Evolutionary conservation across 2,888 invertebrate genomes (phyloP).

Genomic region (Platypus cylindrus): DNA sequence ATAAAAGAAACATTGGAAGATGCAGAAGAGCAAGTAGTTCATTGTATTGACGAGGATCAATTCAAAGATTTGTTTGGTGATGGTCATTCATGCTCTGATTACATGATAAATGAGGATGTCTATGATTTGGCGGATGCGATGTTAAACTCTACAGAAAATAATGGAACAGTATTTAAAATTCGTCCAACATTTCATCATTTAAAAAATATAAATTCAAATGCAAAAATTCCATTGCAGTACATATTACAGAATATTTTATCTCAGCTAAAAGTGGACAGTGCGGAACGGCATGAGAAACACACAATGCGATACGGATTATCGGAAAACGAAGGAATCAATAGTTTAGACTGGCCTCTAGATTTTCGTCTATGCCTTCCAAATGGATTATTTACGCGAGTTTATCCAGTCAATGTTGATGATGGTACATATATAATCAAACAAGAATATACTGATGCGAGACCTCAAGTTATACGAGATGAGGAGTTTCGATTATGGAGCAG

Average conservation of each 20-base stretch:
- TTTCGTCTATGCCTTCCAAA: slow-evolving; percentile 23
- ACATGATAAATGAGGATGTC: slow-evolving; percentile 3
- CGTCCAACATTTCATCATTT: slow-evolving; percentile 15
- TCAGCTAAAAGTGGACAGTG: slow-evolving; percentile 1
- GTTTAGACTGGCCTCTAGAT: slow-evolving; percentile 11
- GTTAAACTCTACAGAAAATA: slow-evolving; percentile 10
- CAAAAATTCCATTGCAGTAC: slow-evolving; percentile 14
- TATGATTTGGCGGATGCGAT: slow-evolving; percentile 12
- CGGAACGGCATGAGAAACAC: slow-evolving; percentile 5
- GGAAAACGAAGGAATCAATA: background rate
- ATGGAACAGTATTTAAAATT: slow-evolving; percentile 20
- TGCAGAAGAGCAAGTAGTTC: slow-evolving; percentile 3
- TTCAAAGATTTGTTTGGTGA: slow-evolving; percentile 5
- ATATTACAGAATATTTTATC: slow-evolving; percentile 7
- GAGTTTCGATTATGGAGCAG: slow-evolving; percentile 23
- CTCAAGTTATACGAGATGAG: slow-evolving; percentile 16
- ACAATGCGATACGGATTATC: slow-evolving; percentile 9
- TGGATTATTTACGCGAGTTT: slow-evolving; percentile 19
- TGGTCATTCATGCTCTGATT: slow-evolving; percentile 1
- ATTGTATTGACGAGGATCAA: slow-evolving; percentile 11
- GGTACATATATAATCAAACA: slow-evolving; percentile 21
- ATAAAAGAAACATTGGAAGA: no score
- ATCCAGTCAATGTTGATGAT: slow-evolving; percentile 15
- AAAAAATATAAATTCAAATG: slow-evolving; percentile 6
- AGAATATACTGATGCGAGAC: slow-evolving; percentile 13